These are phyloP conservation scores for Caracal caracal DNA, from an alignment of 2,113 vertebrate genomes.

Conservation along the genomic window DNA sequence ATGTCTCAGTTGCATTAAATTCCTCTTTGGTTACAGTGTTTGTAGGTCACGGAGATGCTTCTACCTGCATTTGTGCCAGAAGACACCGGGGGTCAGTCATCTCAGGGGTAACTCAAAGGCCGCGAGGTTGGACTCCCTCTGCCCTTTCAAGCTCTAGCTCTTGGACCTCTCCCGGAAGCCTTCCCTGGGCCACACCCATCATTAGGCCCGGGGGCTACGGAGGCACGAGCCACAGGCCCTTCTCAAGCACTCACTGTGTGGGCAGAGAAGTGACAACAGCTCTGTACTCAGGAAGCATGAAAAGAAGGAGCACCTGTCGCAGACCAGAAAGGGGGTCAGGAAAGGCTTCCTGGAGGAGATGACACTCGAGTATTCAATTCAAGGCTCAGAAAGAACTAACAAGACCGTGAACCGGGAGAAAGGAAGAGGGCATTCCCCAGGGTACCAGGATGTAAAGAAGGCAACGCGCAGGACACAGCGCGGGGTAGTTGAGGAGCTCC, in stretches of 20 bases:
- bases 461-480: background rate
- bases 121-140: background rate
- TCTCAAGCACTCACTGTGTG: background rate
- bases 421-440: background rate
- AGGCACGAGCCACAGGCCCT: background rate
- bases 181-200: background rate
- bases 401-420: background rate
- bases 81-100: constrained; percentile 25
- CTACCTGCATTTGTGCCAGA: constrained; percentile 68
- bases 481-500: background rate
- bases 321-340: background rate
- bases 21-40: background rate
- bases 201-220: background rate
- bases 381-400: background rate
- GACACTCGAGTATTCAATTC: background rate
- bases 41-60: constrained; percentile 43
- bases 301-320: background rate
- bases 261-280: background rate
- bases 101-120: constrained; percentile 53
- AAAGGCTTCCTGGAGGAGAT: background rate
- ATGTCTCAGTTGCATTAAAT: constrained; percentile 61
- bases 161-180: background rate
- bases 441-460: background rate
- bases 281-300: background rate
- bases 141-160: background rate